Evolutionary conservation across 2,888 invertebrate species (phyloP), one percentile per base, ranked within the genome.

Genomic region (Trachelus troglodyta): DNA sequence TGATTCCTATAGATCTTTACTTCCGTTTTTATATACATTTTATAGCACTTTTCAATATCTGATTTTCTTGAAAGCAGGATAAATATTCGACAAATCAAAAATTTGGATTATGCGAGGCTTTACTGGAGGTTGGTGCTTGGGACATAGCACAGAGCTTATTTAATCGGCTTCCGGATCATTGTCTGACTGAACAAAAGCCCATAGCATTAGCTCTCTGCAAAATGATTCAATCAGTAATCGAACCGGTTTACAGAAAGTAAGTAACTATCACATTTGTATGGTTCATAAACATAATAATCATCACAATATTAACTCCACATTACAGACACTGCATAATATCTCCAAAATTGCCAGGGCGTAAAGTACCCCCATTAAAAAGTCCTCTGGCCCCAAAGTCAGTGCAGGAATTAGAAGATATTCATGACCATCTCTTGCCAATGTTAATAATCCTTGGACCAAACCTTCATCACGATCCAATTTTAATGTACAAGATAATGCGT

Each of bases 81-180:
- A 90, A 90, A 88, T 92, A 94, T 85, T 92, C 93, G 89, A 92
- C 92, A 76, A 99, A 99, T 93, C 99, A 99, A 92, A 99, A 99
- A 92, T 94, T 98, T 86, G 97, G 98, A 35, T 93, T 99, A 34
- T 96, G 97, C 86, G 97, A 98, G 90, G 98, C 98, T 0, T 92
- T 99, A 75, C 91, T 99, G 12, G 94, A 95, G 82, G 95, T 98
- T 83, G 98, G 97, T 1, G 98, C 97, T 85, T 99, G 99, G 99
- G 94, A 95, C 31, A 96, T 96, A 87, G 98, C 98, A 4, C 94
- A 95, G 81, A 93, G 94, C 83, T 93, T 99, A 79, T 95, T 97
- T 37, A 95, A 95, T 84, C 94, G 96, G 77, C 93, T 99, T 81
- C 99, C 99, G 0, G 95, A 96, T 79, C 95, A 95, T 91, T 95